Evolutionary conservation across 2,113 vertebrate genomes (phyloP).

Genomic region (Tympanuchus pallidicinctus): DNA sequence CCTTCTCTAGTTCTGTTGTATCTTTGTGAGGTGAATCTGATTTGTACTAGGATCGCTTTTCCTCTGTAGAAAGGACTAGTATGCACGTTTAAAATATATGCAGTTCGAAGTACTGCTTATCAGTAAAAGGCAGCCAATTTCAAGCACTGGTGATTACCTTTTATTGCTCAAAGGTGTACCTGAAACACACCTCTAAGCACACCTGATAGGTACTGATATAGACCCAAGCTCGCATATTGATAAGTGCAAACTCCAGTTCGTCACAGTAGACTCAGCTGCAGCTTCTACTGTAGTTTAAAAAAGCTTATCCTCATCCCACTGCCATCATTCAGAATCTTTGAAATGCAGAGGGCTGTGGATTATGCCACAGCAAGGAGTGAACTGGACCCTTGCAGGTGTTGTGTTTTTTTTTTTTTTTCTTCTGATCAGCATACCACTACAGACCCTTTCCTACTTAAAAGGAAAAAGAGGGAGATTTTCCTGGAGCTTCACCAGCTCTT

Average conservation of each 20-base stretch:
- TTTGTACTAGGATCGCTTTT: neutral
- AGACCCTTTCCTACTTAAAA: neutral
- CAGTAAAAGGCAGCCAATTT: conserved; percentile 19
- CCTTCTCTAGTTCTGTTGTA: neutral
- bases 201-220: neutral
- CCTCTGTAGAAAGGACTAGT: neutral
- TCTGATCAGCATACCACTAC: neutral
- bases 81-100: neutral
- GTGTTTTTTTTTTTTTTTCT: neutral
- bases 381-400: neutral
- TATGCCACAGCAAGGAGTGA: neutral
- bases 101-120: neutral
- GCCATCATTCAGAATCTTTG: neutral
- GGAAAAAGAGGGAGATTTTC: neutral
- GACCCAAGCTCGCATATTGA: neutral
- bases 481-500: neutral
- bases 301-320: neutral
- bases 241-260: neutral
- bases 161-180: neutral
- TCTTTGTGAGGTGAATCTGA: neutral
- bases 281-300: neutral
- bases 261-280: neutral
- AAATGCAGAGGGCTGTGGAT: neutral
- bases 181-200: neutral
- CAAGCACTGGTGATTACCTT: neutral